Base-by-base conservation (phyloP, 2,888 invertebrate species). In the Salticus scenicus region DNA sequence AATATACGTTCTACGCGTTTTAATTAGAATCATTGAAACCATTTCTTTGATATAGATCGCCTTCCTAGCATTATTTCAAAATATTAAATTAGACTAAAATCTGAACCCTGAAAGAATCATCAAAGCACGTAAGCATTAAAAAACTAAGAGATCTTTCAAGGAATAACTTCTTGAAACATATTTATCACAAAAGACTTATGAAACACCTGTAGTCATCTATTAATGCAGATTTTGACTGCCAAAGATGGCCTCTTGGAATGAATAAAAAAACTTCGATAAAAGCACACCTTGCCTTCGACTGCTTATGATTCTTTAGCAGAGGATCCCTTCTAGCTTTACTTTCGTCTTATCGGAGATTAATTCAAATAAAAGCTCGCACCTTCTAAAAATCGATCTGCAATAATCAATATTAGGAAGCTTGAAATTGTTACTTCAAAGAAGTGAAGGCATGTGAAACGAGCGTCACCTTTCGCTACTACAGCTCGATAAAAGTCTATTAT, bases 331-430 rank as follows among this genome's bases (percentile, higher is more conserved):
- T 47, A 72, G 66, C 79, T 79, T 78, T 70, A 63, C 70, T 78
- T 70, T 75, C 76, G 20, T 67, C 31, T 71, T 79, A 73, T 73
- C 69, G 80, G 33, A 80, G 51, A 80, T 80, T 73, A 80, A 73
- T 80, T 80, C 80, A 80, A 80, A 80, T 80, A 80, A n/a, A 80
- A 31, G 67, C 80, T 79, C 20, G 42, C 79, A 71, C 70, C 71
- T 71, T 66, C 47, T 67, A 47, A 72, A 69, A 80, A 74, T 80
- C 73, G 80, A 80, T 80, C 73, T 67, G 31, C 67, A 69, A 80
- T 80, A 80, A 80, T 80, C 80, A 63, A 80, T 80, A 67, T 73
- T 37, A 67, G 51, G 80, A 63, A 67, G 72, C 42, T 74, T 24
- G 37, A 73, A 74, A 73, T 51, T 73, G 80, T 80, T 72, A 63